These are phyloP conservation scores for Apteryx owenii DNA, from an alignment of 2,113 vertebrate genomes.

Conservation along the genomic window DNA sequence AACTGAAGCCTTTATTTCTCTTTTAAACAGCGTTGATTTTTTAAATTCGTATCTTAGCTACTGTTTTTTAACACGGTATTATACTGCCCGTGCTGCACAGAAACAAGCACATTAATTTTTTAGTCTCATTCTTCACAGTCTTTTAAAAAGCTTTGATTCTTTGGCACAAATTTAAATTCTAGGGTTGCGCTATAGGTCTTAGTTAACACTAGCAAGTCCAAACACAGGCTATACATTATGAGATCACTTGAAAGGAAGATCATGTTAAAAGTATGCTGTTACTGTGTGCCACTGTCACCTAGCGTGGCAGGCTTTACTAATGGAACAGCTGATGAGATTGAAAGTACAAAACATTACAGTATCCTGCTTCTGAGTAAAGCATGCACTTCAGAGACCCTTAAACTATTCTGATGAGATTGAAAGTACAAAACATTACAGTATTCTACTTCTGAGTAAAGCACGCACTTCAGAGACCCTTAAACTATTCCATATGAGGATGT, in stretches of 20 bases:
- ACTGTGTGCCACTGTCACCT: slow-evolving; percentile 36
- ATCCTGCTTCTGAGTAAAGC: slow-evolving; percentile 61
- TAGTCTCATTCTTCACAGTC: neutral
- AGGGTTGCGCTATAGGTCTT: neutral
- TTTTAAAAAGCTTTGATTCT: neutral
- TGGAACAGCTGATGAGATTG: slow-evolving; percentile 49
- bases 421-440: slow-evolving; percentile 60
- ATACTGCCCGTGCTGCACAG: neutral
- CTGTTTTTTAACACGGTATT: neutral
- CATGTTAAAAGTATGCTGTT: neutral
- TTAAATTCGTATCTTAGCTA: neutral
- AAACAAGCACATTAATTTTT: neutral
- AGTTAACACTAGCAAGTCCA: neutral
- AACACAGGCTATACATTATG: neutral
- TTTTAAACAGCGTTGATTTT: neutral
- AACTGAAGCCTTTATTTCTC: neutral
- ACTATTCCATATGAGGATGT: slow-evolving; percentile 72
- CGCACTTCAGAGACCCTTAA: slow-evolving; percentile 61
- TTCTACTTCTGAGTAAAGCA: slow-evolving; percentile 60
- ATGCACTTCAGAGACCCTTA: slow-evolving; percentile 57
- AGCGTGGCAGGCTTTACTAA: slow-evolving; percentile 27
- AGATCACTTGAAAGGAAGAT: neutral
- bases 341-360: slow-evolving; percentile 60
- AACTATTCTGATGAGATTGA: slow-evolving; percentile 48
- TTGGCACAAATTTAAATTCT: neutral